Base-by-base conservation (phyloP, 2,888 invertebrate species). In the Adelognathus sp. region DNA sequence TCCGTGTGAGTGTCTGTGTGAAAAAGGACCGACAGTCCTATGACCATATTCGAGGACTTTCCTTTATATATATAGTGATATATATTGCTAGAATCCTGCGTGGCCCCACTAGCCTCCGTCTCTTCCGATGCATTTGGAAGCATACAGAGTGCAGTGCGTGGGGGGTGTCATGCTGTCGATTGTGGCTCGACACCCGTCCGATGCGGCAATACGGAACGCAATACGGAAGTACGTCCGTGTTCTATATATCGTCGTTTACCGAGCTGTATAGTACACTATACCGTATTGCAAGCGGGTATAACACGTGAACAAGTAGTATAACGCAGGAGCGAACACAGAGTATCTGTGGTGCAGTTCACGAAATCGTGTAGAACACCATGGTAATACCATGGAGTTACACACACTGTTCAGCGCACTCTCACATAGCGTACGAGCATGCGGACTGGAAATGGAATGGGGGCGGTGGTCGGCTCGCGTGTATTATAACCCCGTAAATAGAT, bases 171-270 rank as follows among this genome's bases (percentile, higher is more conserved):
- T 82, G 83, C 80, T 85, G 86, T 88, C 87, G 88, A 88, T 88
- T 88, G 89, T 88, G 86, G 84, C 89, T 86, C 85, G 87, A 88
- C 88, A 85, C 81, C 85, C 77, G 80, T 76, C 76, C 64, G 52
- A 70, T 60, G 79, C 63, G 74, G 44, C 71, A 27, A 76, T 29
- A 29, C 60, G 75, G n/a, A n/a, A n/a, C 79, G 81, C 79, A 71
- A 79, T 79, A 80, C 79, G 81, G 80, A 81, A 76, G 66, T 44
- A 29, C 60, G 39, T 31, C 73, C 79, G 66, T 61, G 64, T 72
- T 64, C 56, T 50, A 24, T 71, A 52, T 79, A 67, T 71, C 61
- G 58, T 60, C 64, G 41, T 39, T 56, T 33, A 16, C 11, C 21
- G 46, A 33, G 44, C 39, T 36, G 11, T 60, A 60, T 36, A 44